Conservation (phyloP, 2,888 invertebrate genomes). For the Hypomecis punctinalis region DNA sequence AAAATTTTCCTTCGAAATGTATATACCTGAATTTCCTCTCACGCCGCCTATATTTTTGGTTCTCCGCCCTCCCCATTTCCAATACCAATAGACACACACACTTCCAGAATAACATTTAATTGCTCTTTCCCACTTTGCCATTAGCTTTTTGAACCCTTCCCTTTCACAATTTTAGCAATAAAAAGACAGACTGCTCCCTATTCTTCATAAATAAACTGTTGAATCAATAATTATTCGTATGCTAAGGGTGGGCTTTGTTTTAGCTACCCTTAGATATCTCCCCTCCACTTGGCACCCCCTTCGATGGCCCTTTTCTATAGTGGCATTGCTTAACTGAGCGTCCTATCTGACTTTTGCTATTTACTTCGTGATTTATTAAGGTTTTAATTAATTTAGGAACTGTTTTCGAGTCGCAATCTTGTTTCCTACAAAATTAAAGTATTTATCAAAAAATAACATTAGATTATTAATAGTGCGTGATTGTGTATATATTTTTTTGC, state of each 20-base stretch:
- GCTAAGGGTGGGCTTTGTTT: conserved; percentile 68
- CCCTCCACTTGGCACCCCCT: conserved; percentile 64
- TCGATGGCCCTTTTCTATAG: conserved; percentile 72
- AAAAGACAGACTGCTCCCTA: conserved; percentile 68
- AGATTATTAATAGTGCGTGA: too few relatives aligned
- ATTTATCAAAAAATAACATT: too few relatives aligned
- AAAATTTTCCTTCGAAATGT: neutral
- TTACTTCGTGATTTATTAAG: conserved; percentile 21
- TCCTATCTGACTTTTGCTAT: conserved; percentile 22
- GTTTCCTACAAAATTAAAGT: neutral
- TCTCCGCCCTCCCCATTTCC: conserved; percentile 8
- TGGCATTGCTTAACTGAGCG: conserved; percentile 65
- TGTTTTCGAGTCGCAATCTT: neutral
- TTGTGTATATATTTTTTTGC: too few relatives aligned
- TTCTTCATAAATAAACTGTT: conserved; percentile 64
- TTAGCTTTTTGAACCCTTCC: conserved; percentile 37
- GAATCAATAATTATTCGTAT: conserved; percentile 71
- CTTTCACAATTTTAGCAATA: conserved; percentile 53
- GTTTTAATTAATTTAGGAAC: conserved; percentile 15
- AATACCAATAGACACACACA: conserved; percentile 21
- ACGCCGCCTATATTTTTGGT: neutral
- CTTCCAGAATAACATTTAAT: conserved; percentile 30
- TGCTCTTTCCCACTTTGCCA: conserved; percentile 35
- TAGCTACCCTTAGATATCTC: conserved; percentile 59
- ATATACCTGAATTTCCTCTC: neutral